Evolutionary conservation across 2,113 vertebrate genomes (phyloP).

Genomic region (Hippocampus abdominalis): DNA sequence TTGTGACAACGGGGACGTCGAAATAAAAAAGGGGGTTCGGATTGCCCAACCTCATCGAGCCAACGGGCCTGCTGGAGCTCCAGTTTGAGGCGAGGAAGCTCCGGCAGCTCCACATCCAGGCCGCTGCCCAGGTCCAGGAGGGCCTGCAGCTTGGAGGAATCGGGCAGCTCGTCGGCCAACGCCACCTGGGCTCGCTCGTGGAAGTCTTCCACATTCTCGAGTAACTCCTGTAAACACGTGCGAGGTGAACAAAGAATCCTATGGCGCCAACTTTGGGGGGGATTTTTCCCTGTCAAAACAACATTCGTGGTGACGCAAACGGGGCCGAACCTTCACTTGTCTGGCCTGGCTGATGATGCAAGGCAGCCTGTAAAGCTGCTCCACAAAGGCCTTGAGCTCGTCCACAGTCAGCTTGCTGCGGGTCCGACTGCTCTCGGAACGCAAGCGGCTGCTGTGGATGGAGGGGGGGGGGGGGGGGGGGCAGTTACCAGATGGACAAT

Average conservation of each 20-base stretch:
- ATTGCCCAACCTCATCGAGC: constrained; percentile 85
- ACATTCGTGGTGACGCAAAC: neutral
- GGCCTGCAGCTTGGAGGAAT: constrained; percentile 90
- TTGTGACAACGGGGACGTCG: neutral
- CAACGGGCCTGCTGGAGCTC: constrained; percentile 95
- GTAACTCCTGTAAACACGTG: constrained; percentile 78
- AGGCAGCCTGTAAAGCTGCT: constrained; percentile 89
- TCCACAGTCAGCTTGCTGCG: constrained; percentile 94
- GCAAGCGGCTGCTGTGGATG: constrained; percentile 73
- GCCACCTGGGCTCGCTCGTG: constrained; percentile 92
- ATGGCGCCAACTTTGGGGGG: neutral
- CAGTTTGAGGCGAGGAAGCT: constrained; percentile 89
- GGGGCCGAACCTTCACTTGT: constrained; percentile 83
- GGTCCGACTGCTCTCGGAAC: constrained; percentile 78
- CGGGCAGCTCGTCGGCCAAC: constrained; percentile 86
- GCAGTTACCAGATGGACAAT: neutral
- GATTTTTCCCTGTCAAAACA: neutral
- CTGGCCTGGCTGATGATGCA: constrained; percentile 93
- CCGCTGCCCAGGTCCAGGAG: constrained; percentile 89
- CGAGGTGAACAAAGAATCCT: neutral
- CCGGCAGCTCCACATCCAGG: constrained; percentile 92
- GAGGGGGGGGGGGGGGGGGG: neutral
- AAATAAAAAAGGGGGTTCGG: no score
- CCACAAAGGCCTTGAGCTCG: constrained; percentile 96
- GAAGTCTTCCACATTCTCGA: constrained; percentile 96